Base-by-base conservation (phyloP, 2,113 vertebrate species). In the Poeciliopsis retropinna region DNA sequence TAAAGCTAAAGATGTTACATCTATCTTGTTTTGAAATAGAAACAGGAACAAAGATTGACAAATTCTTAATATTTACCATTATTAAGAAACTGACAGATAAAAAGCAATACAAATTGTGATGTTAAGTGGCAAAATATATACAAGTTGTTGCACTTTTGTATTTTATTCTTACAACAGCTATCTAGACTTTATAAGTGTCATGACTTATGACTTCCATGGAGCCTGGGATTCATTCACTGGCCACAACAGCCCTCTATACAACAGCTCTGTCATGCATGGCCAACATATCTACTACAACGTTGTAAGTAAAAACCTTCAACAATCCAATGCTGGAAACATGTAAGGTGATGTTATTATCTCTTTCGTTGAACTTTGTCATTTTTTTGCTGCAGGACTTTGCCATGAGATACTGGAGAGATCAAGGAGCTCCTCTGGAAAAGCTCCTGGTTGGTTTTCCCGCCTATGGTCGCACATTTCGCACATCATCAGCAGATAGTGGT, bases 201-300 rank as follows among this genome's bases (percentile, higher is more conserved):
- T 96, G 95, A 89, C 92, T 19, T 96, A 95, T 7, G 95, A 96
- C 84, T 85, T 95, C 67, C 93, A 94, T 1, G 93, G 94, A 28
- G 73, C 93, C 7, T 95, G 92, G 92, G 93, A 94, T 15, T 67
- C 15, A 15, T 41, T 83, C 69, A 95, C 94, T 0, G 94, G 95
- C 3, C 94, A 95, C 5, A 91, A 95, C 87, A 95, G 94, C 75
- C 92, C 94, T 61, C 83, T 96, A 19, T 94, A 82, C 70, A 30
- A 5, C 8, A 81, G 91, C 37, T 82, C 85, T 14, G 34, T 28
- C 0, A 86, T 90, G 37, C 0, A 68, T 5, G 88, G 86, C 3
- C 19, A 80, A 0, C 69, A 69, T 0, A 73, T 89, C 0, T 79
- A 85, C n/a, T 74, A 67, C 44, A 94, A 93, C 1, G 87, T 92